These are phyloP conservation scores for Hiodon tergisus DNA, from an alignment of 2,113 vertebrate species.

Conservation along the genomic window DNA sequence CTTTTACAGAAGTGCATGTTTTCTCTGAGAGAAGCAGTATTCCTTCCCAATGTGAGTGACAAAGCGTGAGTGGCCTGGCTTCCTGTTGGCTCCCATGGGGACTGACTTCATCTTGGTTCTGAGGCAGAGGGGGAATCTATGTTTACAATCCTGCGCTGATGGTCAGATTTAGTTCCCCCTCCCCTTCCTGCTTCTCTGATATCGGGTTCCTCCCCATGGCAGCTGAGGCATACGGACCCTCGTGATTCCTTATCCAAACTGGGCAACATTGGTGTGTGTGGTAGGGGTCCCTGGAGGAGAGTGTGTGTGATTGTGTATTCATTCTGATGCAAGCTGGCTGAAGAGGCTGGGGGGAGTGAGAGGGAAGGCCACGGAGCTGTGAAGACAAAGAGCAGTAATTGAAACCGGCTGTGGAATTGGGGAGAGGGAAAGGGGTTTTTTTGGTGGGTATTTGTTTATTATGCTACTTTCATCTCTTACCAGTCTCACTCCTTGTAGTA, in stretches of 20 bases:
- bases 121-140: not conserved
- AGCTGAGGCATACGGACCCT: not conserved
- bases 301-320: slow-evolving; percentile 5
- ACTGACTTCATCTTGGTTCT: not conserved
- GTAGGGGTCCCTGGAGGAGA: not conserved
- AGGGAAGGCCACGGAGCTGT: slow-evolving; percentile 19
- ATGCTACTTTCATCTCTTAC: not conserved
- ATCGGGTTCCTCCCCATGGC: not conserved
- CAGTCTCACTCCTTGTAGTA: slow-evolving; percentile 1
- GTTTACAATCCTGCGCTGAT: not conserved
- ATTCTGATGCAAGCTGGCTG: not conserved
- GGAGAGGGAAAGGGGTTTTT: not conserved
- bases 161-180: not conserved
- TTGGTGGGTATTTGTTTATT: no score
- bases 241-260: not conserved
- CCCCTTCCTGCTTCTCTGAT: not conserved
- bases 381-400: slow-evolving; percentile 45
- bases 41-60: slow-evolving; percentile 2
- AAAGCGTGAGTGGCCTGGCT: not conserved
- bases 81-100: slow-evolving; percentile 23
- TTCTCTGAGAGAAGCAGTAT: not conserved
- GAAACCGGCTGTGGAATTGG: slow-evolving; percentile 48
- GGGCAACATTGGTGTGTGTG: not conserved
- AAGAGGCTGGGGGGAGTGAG: not conserved
- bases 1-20: not conserved